Evolutionary conservation across 2,113 vertebrate genomes (phyloP).

Genomic region (Columbina picui): DNA sequence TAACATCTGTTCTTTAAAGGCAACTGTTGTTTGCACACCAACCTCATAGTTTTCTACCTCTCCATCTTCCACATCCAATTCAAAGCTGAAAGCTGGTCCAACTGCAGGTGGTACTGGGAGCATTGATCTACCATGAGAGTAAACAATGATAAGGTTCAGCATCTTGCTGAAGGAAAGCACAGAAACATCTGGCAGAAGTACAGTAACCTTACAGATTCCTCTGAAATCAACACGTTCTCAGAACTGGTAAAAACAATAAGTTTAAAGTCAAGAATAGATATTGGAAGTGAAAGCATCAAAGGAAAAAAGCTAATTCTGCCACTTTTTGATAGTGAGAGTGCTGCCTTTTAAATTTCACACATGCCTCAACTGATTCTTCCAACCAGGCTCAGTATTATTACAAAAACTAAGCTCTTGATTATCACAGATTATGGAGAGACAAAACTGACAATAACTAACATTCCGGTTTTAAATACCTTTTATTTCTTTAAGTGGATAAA

Average conservation of each 20-base stretch:
- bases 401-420: background rate
- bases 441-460: background rate
- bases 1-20: background rate
- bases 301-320: background rate
- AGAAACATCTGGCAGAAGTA: background rate
- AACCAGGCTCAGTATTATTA: background rate
- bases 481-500: background rate
- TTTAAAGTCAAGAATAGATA: background rate
- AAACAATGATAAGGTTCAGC: constrained; percentile 3
- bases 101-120: constrained; percentile 94
- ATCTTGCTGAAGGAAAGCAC: background rate
- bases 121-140: constrained; percentile 86
- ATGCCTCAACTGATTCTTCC: background rate
- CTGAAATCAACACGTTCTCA: background rate
- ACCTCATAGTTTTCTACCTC: constrained; percentile 99
- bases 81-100: constrained; percentile 93
- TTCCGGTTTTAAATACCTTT: background rate
- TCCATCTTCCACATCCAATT: constrained; percentile 96
- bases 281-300: background rate
- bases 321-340: background rate
- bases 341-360: background rate
- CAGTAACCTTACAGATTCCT: background rate
- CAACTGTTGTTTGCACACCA: constrained; percentile 52
- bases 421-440: background rate
- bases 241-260: background rate